phyloP scores from a whole-genome alignment of 1,140 invertebrate genomes.

The Drosophila kohkoa region DNA sequence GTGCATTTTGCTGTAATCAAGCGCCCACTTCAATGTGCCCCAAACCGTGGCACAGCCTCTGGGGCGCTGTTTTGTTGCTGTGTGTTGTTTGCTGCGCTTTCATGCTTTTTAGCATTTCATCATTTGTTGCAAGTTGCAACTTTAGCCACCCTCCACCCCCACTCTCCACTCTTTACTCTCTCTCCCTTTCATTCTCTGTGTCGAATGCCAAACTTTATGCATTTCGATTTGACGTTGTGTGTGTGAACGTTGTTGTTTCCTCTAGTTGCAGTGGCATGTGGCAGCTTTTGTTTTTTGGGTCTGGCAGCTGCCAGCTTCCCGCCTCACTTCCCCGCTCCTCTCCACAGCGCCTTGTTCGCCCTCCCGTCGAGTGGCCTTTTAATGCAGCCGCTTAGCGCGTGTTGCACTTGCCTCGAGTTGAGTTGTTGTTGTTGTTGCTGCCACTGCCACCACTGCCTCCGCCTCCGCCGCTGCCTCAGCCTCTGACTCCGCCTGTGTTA shows the following conservation, averaged over 20 bases:
- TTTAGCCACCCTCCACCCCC: neutral
- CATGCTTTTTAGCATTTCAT: constrained; percentile 77
- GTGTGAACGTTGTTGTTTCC: constrained; percentile 26
- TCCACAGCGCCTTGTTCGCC: constrained; percentile 2
- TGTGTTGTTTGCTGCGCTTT: constrained; percentile 47
- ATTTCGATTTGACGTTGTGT: constrained; percentile 36
- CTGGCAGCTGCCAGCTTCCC: constrained; percentile 10
- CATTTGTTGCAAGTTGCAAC: constrained; percentile 69
- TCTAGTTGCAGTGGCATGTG: constrained; percentile 39
- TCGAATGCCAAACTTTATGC: constrained; percentile 34
- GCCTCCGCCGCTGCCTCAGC: constrained; percentile 33
- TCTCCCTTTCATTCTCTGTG: neutral
- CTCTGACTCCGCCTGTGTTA: constrained; percentile 12
- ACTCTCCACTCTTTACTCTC: too few relatives aligned
- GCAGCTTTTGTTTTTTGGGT: constrained; percentile 37
- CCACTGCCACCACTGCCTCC: constrained; percentile 8
- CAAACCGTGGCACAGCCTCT: constrained; percentile 20
- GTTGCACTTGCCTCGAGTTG: constrained; percentile 64
- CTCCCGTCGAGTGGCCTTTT: constrained; percentile 66
- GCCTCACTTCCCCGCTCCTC: neutral
- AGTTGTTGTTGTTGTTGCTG: constrained; percentile 46
- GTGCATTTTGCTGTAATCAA: constrained; percentile 80
- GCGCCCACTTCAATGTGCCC: constrained; percentile 62
- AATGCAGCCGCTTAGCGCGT: constrained; percentile 73
- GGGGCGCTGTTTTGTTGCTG: constrained; percentile 7